These are phyloP conservation scores for Syrmaticus mikado DNA, from an alignment of 2,113 vertebrate species.

Conservation along the genomic window DNA sequence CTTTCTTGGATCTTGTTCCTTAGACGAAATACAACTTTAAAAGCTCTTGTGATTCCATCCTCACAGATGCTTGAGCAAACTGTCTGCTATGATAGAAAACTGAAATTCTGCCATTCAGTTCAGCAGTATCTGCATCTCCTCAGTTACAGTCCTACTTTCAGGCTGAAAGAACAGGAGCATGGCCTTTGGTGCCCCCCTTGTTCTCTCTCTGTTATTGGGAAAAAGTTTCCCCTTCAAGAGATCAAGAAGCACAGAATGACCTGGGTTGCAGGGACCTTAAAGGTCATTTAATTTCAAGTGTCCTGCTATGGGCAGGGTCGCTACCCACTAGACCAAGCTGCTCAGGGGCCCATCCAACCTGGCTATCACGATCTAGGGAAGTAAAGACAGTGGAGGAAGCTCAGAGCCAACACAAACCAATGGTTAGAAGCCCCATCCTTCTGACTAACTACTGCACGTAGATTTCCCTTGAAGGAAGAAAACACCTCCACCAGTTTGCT, in stretches of 20 bases:
- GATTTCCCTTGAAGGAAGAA: constrained; percentile 45
- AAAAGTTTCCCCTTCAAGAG: background rate
- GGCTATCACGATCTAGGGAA: background rate
- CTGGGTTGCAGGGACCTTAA: too few species aligned
- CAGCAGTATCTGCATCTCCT: background rate
- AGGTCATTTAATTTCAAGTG: too few species aligned
- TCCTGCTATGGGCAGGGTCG: too few species aligned
- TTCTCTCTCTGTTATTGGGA: background rate
- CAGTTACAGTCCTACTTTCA: background rate
- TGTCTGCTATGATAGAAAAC: background rate
- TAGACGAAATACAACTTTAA: background rate
- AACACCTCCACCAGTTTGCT: constrained; percentile 25
- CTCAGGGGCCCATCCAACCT: too few species aligned
- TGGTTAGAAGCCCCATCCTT: background rate
- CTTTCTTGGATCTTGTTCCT: background rate
- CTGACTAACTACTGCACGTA: background rate
- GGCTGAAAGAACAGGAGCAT: background rate
- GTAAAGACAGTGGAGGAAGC: background rate
- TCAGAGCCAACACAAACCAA: background rate
- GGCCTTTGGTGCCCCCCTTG: background rate
- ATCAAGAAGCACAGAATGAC: too few species aligned
- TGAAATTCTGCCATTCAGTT: background rate
- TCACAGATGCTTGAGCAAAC: background rate
- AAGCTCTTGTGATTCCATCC: background rate
- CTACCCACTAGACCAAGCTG: too few species aligned